Evolutionary conservation across 2,888 invertebrate species (phyloP), one percentile per base, ranked within the genome.

Genomic region (Thymelicus sylvestris): DNA sequence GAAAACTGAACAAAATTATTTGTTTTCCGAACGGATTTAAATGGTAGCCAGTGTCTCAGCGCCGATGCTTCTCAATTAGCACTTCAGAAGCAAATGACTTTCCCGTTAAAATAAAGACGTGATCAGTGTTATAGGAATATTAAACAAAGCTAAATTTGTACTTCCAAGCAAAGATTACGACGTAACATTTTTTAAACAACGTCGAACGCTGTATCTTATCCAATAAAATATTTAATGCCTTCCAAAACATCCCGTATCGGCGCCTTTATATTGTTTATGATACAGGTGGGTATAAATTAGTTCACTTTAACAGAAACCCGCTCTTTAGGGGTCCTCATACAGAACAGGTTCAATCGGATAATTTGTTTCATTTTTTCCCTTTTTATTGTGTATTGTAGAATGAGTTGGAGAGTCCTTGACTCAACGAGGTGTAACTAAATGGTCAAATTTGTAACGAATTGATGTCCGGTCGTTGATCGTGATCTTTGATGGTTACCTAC

Each of bases 361-460:
- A 91, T 93, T 91, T 90, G 88, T 88, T 86, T 85, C 85, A 81
- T 89, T 85, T 83, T 82, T 89, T 87, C 80, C 72, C 75, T 82
- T 83, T 85, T 87, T 86, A 89, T 91, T 90, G 86, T 89, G 78
- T 83, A 80, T 81, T 59, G 38, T 39, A 80, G 84, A 91, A 91
- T 91, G 90, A 91, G 86, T 88, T 85, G 77, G 81, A 81, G 88
- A 91, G 92, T 93, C 93, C 92, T 93, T 92, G 91, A 85, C 83
- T 89, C 92, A 93, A 93, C 93, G 93, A 93, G 93, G 92, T 92
- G 93, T 89, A 88, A 88, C 93, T 89, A 93, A 93, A 93, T 87
- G 87, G 85, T 86, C 86, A 84, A 89, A 91, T 92, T 92, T 89
- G 90, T 88, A 92, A 88, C 92, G 92, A 93, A 92, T 93, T 82